phyloP scores from a whole-genome alignment of 2,113 vertebrate genomes.

The Pluvialis apricaria region DNA sequence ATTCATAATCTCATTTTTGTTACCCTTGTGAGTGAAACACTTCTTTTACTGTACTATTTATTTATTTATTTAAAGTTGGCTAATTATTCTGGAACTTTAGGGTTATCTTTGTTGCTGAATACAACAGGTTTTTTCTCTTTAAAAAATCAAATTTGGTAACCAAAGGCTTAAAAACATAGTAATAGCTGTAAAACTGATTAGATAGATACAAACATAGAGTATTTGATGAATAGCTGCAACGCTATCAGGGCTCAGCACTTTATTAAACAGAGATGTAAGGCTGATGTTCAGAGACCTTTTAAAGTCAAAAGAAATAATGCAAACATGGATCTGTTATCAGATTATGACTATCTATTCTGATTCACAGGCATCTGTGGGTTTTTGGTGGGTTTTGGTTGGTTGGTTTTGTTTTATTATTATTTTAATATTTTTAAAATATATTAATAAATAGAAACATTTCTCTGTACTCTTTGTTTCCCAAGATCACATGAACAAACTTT shows the following conservation, averaged over 20 bases:
- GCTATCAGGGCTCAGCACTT: background rate
- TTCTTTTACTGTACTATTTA: background rate
- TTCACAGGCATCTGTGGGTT: background rate
- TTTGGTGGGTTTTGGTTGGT: background rate
- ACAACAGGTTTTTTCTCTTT: background rate
- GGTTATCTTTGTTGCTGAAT: background rate
- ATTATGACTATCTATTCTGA: background rate
- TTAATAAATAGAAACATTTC: background rate
- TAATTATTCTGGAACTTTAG: background rate
- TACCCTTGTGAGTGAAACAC: rapidly evolving
- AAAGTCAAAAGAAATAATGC: background rate
- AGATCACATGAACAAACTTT: background rate
- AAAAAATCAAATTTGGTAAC: background rate
- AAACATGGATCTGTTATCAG: background rate
- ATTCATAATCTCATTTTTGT: background rate
- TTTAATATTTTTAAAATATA: background rate
- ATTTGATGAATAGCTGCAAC: background rate
- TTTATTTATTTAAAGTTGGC: background rate
- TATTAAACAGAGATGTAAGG: background rate
- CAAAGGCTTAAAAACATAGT: background rate
- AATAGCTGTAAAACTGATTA: background rate
- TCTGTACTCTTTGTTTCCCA: background rate
- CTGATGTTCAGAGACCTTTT: background rate
- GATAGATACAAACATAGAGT: background rate
- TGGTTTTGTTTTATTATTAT: background rate